Percentiles rank a stretch among this genome's conserved stretches.
Conservation (phyloP, 2,113 vertebrate genomes). For the Rhegmatorhina hoffmannsi region DNA sequence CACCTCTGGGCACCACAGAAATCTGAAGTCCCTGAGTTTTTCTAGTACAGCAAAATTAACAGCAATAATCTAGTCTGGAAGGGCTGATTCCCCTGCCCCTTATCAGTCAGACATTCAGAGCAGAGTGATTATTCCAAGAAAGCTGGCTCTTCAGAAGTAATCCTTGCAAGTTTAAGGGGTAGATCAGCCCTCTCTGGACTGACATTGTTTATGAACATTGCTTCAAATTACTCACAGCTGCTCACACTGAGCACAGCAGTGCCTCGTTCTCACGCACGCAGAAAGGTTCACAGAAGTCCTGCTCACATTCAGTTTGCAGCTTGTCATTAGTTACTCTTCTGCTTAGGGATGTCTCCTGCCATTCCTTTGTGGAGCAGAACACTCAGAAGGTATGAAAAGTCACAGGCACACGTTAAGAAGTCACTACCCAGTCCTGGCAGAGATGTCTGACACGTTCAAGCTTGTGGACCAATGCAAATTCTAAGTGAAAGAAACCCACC, state of each 20-base stretch:
- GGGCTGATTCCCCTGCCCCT: not conserved
- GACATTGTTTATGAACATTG: not conserved
- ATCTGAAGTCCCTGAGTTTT: not conserved
- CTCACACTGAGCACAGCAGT: not conserved
- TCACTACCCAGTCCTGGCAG: not conserved
- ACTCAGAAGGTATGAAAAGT: not conserved
- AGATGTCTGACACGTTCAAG: not conserved
- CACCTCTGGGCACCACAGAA: accelerated
- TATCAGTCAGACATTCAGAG: not conserved
- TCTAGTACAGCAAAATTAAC: not conserved
- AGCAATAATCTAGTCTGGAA: not conserved
- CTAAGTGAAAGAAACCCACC: not conserved
- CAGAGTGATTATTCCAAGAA: not conserved
- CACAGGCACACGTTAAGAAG: accelerated
- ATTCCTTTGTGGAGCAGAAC: accelerated
- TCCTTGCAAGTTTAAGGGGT: not conserved
- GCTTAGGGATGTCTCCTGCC: not conserved
- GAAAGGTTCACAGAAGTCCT: not conserved
- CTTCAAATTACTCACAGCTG: not conserved
- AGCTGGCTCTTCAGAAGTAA: not conserved
- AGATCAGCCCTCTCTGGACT: not conserved
- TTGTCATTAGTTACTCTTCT: not conserved
- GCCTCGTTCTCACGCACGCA: not conserved
- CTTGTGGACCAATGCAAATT: not conserved
- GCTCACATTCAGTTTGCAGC: not conserved